Percentiles rank a stretch among this genome's conserved stretches.
These are phyloP conservation scores for Catharus fuscescens DNA, from an alignment of 2,113 vertebrate species.

Conservation along the genomic window DNA sequence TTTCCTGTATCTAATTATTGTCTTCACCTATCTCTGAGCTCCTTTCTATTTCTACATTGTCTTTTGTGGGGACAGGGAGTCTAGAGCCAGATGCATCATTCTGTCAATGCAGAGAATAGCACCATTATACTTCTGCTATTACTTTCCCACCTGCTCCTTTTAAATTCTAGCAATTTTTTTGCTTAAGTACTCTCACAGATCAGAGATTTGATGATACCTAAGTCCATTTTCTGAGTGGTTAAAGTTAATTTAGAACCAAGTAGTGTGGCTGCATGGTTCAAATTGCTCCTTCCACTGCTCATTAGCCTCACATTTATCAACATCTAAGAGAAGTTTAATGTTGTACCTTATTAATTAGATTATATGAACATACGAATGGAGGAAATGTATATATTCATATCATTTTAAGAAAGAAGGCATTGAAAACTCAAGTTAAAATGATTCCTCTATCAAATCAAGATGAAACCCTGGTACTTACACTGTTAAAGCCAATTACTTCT, in stretches of 20 bases:
- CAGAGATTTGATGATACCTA: not conserved
- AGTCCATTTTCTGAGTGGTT: conserved; percentile 9
- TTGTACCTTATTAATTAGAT: not conserved
- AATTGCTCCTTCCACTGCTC: not conserved
- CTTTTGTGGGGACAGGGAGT: not conserved
- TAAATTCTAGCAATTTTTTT: conserved; percentile 17
- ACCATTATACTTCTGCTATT: not conserved
- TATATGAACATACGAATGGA: not conserved
- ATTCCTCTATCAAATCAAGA: not conserved
- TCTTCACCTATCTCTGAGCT: not conserved
- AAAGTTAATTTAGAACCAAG: conserved; percentile 5
- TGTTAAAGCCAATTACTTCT: conserved; percentile 20
- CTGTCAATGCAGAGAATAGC: not conserved
- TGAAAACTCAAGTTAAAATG: not conserved
- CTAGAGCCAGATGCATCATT: not conserved
- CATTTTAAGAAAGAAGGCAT: not conserved
- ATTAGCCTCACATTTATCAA: conserved; percentile 25
- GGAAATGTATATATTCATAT: not conserved
- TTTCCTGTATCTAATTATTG: not conserved
- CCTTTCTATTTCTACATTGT: not conserved
- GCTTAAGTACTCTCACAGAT: not conserved
- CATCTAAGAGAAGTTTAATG: not conserved
- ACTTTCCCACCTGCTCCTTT: not conserved
- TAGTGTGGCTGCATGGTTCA: not conserved
- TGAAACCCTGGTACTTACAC: not conserved